Conservation (phyloP, 2,888 invertebrate genomes). For the Dryobota labecula region DNA sequence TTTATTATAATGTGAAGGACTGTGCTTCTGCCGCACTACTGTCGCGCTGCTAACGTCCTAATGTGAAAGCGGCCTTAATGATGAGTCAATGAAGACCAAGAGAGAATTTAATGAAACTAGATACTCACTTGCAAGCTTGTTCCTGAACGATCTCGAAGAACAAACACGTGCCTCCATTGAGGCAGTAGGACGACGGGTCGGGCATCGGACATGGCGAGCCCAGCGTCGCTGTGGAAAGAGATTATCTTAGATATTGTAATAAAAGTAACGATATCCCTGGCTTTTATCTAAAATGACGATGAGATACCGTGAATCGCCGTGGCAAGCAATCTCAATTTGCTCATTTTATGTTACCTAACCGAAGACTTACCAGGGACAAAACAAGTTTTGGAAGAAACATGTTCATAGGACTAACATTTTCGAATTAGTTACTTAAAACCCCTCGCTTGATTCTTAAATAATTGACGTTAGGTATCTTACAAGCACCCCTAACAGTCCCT, state of each 20-base stretch:
- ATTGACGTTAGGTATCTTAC: constrained; percentile 6
- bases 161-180: constrained; percentile 96
- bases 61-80: too few relatives aligned
- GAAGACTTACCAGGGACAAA: background rate
- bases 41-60: too few relatives aligned
- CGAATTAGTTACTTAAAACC: background rate
- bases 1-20: too few relatives aligned
- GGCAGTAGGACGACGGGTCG: constrained; percentile 93
- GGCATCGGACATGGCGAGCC: constrained; percentile 93
- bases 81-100: background rate
- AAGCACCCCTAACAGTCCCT: constrained; percentile 12
- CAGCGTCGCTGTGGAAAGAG: constrained; percentile 80
- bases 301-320: background rate
- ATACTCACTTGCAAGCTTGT: constrained; percentile 96
- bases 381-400: background rate
- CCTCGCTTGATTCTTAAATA: background rate
- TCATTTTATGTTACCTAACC: background rate
- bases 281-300: background rate
- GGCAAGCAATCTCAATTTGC: background rate
- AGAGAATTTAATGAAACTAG: background rate
- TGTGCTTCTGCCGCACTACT: too few relatives aligned
- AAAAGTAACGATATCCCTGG: background rate
- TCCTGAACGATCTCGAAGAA: constrained; percentile 94
- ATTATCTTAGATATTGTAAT: background rate
- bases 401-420: background rate